These are phyloP conservation scores for Leptopterna dolabrata DNA, from an alignment of 2,888 invertebrate species.

Conservation along the genomic window DNA sequence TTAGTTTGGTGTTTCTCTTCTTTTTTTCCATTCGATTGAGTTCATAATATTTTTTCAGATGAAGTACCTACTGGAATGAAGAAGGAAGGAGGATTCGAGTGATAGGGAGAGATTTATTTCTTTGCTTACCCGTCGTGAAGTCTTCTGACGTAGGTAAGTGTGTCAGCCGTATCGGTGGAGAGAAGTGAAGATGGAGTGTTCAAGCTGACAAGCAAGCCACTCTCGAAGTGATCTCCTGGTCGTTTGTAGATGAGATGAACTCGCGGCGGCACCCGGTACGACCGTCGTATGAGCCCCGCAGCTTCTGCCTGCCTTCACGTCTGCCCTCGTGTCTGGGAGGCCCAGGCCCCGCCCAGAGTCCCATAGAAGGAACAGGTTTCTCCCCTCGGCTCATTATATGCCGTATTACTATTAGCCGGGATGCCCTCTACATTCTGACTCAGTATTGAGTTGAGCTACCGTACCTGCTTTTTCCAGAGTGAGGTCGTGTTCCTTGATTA, in stretches of 20 bases:
- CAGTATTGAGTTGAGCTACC: neutral
- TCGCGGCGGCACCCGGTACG: neutral
- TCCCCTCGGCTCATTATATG: neutral
- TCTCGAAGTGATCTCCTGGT: neutral
- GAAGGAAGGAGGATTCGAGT: no score
- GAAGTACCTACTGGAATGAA: no score
- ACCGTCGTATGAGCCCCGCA: neutral
- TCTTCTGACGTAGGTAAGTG: neutral
- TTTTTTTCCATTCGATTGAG: no score
- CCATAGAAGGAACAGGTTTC: conserved; percentile 2
- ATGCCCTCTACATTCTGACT: neutral
- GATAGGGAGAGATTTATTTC: neutral
- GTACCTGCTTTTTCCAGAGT: neutral
- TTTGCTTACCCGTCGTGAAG: neutral
- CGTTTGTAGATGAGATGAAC: neutral
- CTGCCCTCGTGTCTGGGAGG: conserved; percentile 26
- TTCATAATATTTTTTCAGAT: no score
- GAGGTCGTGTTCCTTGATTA: neutral
- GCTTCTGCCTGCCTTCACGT: conserved; percentile 10
- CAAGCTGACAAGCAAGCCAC: neutral
- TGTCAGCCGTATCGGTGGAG: neutral
- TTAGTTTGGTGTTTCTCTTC: no score
- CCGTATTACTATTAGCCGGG: neutral
- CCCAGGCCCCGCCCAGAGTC: neutral
- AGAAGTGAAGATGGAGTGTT: neutral